phyloP scores from a whole-genome alignment of 2,888 invertebrate genomes.

The Tetranychus truncatus region DNA sequence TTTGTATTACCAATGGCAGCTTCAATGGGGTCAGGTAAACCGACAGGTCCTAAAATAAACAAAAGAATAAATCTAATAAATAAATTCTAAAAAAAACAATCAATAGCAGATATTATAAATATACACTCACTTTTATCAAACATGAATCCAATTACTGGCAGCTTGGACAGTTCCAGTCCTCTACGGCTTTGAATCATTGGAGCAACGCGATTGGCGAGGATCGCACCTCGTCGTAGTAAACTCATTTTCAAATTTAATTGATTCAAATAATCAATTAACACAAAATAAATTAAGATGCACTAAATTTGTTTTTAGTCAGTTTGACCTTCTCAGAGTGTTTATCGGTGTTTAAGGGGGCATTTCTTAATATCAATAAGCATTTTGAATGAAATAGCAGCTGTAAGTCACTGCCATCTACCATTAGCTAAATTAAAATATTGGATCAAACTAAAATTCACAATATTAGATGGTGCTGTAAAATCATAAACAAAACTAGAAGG shows the following conservation, averaged over 20 bases:
- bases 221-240: neutral
- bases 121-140: neutral
- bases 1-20: conserved; percentile 83
- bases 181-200: neutral
- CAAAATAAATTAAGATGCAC: neutral
- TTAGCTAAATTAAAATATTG: no score
- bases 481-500: no score
- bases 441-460: no score
- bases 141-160: neutral
- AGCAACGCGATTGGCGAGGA: neutral
- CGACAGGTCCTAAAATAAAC: neutral
- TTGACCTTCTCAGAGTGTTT: neutral
- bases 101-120: neutral
- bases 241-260: neutral
- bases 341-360: neutral
- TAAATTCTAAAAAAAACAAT: neutral
- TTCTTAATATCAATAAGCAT: no score
- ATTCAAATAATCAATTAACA: neutral
- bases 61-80: neutral
- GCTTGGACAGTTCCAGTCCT: neutral
- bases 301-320: neutral
- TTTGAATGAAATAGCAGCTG: no score
- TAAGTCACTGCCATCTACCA: no score
- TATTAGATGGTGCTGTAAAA: no score
- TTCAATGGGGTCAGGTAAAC: conserved; percentile 55